Conservation (phyloP, 2,888 invertebrate genomes). For the Pandemis corylana region DNA sequence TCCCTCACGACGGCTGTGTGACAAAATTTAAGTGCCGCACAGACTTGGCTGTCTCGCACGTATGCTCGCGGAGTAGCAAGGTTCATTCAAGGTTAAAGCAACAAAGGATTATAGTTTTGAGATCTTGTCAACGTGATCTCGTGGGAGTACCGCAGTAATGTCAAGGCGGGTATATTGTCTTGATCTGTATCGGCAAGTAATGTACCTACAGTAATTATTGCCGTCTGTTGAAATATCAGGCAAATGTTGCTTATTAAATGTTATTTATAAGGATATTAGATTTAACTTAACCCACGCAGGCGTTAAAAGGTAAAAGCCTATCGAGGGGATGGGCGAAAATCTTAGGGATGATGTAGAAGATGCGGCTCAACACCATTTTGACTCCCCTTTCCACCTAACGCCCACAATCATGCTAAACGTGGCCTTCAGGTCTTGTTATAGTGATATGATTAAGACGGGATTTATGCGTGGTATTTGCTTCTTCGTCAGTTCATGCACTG, state of each 20-base stretch:
- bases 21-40: neutral
- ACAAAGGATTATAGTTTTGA: conserved; percentile 23
- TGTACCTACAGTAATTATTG: conserved; percentile 21
- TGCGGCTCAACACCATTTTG: too few relatives aligned
- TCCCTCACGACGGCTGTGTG: too few relatives aligned
- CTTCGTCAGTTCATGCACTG: too few relatives aligned
- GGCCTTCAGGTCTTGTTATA: too few relatives aligned
- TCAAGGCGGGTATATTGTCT: conserved; percentile 43
- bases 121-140: conserved; percentile 16
- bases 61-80: neutral
- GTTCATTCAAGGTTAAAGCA: conserved; percentile 41
- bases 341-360: too few relatives aligned
- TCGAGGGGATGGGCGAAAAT: too few relatives aligned
- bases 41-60: neutral
- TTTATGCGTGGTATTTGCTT: too few relatives aligned
- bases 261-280: neutral
- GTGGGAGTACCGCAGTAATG: conserved; percentile 41
- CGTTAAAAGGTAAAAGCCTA: too few relatives aligned
- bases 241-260: neutral
- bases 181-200: conserved; percentile 36
- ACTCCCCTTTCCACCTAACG: too few relatives aligned
- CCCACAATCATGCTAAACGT: too few relatives aligned
- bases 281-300: neutral
- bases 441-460: too few relatives aligned
- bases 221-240: conserved; percentile 18